Evolutionary conservation across 2,888 invertebrate genomes (phyloP).

Genomic region (Chrysina gloriosa): DNA sequence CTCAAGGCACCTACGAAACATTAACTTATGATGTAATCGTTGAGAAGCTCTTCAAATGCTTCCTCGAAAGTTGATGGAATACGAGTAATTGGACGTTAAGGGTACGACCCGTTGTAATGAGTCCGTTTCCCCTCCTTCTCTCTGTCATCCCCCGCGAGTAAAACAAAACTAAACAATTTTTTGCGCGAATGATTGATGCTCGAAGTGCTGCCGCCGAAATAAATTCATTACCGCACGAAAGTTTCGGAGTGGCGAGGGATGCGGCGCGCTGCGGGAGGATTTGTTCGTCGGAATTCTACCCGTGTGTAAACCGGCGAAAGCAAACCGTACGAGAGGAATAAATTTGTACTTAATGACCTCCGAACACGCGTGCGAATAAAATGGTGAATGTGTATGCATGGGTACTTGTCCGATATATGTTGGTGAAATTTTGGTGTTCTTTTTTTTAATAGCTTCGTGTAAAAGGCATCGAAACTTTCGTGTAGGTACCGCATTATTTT

Average conservation of each 20-base stretch:
- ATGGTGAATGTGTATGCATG: background rate
- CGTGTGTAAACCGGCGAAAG: slow-evolving; percentile 6
- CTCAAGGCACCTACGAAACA: too few relatives aligned
- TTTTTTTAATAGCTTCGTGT: too few relatives aligned
- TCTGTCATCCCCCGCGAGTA: background rate
- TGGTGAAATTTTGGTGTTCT: too few relatives aligned
- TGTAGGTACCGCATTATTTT: too few relatives aligned
- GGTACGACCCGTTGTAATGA: too few relatives aligned
- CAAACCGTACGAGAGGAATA: background rate
- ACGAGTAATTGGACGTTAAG: too few relatives aligned
- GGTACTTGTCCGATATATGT: too few relatives aligned
- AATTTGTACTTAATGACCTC: background rate
- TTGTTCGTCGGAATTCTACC: background rate
- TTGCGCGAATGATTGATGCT: slow-evolving; percentile 20
- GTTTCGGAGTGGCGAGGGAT: background rate
- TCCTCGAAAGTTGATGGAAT: too few relatives aligned
- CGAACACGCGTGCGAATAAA: background rate
- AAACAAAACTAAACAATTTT: background rate
- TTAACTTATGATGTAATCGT: too few relatives aligned
- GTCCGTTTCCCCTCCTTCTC: too few relatives aligned
- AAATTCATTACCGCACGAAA: slow-evolving; percentile 22
- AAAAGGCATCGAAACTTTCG: too few relatives aligned
- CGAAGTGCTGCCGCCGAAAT: slow-evolving; percentile 11
- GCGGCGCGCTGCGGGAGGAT: background rate
- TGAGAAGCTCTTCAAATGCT: too few relatives aligned